Percentiles rank a stretch among this genome's conserved stretches.
These are phyloP conservation scores for Pogonomyrmex californicus DNA, from an alignment of 1,140 invertebrate species.

Conservation along the genomic window DNA sequence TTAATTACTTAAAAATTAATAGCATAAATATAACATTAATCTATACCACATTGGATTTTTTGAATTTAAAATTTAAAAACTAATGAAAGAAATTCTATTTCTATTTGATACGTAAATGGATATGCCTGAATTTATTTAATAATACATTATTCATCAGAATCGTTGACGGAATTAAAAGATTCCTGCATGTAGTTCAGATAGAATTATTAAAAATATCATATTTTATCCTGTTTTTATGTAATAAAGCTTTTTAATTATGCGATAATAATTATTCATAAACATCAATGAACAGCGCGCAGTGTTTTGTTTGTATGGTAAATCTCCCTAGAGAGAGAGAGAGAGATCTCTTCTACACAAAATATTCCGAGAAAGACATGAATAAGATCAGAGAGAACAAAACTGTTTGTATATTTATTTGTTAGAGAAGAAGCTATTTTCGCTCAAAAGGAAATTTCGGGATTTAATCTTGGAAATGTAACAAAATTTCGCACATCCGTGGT, in stretches of 20 bases:
- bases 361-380: constrained; percentile 9
- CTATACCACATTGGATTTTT: not conserved
- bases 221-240: not conserved
- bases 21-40: not conserved
- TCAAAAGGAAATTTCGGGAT: not conserved
- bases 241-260: constrained; percentile 16
- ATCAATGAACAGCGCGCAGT: not conserved
- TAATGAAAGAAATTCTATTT: not conserved
- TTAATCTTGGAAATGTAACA: constrained; percentile 3
- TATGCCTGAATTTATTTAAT: constrained; percentile 1
- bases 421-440: not conserved
- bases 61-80: constrained; percentile 4
- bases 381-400: not conserved
- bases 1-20: not conserved
- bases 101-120: not conserved
- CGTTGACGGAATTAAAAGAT: constrained; percentile 9
- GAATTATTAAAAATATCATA: not conserved
- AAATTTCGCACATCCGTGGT: not conserved
- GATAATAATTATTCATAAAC: constrained; percentile 29
- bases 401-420: constrained; percentile 10
- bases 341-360: not conserved
- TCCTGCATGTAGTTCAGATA: not conserved
- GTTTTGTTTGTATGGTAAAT: not conserved
- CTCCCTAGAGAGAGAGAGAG: not conserved
- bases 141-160: constrained; percentile 7